phyloP scores from a whole-genome alignment of 2,797 vertebrate genomes.

The Balearica regulorum region DNA sequence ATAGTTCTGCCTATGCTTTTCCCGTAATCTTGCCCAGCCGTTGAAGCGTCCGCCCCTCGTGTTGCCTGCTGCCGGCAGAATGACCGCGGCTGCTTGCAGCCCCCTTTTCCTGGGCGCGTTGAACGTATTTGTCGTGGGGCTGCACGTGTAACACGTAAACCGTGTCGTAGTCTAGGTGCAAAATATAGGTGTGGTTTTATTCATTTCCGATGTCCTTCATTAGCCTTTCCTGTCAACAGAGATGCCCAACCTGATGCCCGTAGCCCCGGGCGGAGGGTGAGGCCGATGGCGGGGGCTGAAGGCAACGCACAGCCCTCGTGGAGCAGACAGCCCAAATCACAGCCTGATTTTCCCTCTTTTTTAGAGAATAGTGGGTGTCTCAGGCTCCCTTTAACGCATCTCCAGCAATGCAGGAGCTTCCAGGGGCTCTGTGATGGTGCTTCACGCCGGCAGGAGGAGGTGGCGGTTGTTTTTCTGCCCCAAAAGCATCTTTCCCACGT shows the following conservation, averaged over 20 bases:
- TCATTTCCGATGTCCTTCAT: background rate
- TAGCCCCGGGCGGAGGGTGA: background rate
- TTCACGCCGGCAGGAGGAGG: accelerated
- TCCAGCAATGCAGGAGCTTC: background rate
- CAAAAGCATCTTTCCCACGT: background rate
- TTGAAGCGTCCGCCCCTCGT: accelerated
- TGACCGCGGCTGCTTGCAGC: background rate
- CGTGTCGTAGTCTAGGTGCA: accelerated
- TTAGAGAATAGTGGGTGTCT: background rate
- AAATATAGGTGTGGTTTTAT: accelerated
- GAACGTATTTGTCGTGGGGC: accelerated
- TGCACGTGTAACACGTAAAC: accelerated
- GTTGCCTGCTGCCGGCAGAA: background rate
- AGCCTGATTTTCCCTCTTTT: background rate
- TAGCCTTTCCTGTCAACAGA: no score
- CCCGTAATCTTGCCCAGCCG: background rate
- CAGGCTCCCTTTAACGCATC: background rate
- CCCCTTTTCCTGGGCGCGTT: background rate
- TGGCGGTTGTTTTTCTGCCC: background rate
- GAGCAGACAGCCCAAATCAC: background rate
- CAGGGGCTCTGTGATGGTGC: background rate
- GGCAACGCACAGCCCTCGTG: background rate
- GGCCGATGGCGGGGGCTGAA: background rate
- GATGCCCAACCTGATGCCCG: background rate
- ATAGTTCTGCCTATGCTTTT: background rate